A percentile compares a stretch with the other conserved stretches of the same genome.
phyloP scores from a whole-genome alignment of 2,797 vertebrate species.

The Anabacerthia variegaticeps region DNA sequence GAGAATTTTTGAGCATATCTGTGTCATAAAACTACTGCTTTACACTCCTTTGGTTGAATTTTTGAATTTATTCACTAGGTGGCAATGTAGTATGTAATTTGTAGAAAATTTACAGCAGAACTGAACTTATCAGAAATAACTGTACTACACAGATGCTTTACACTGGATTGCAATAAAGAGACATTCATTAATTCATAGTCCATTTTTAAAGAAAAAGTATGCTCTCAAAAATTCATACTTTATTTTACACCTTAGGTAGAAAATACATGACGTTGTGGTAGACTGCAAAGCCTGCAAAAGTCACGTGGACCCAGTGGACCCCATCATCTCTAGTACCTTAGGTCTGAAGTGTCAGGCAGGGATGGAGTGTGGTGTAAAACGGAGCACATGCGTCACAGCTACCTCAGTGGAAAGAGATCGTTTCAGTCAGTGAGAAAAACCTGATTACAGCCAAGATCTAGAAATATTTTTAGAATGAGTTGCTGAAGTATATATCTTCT shows the following conservation, averaged over 20 bases:
- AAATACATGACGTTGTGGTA: background rate
- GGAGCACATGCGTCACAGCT: background rate
- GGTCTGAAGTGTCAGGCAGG: background rate
- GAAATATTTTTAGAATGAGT: background rate
- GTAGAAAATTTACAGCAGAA: background rate
- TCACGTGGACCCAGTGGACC: background rate
- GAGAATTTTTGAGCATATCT: background rate
- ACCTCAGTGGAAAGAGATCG: background rate
- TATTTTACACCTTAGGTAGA: background rate
- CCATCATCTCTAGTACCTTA: background rate
- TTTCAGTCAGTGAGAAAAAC: background rate
- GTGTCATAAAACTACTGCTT: background rate
- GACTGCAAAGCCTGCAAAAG: background rate
- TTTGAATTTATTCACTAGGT: constrained; percentile 38
- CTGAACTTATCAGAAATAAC: background rate
- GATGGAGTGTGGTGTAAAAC: background rate
- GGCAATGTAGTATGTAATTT: constrained; percentile 28
- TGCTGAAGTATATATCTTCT: background rate
- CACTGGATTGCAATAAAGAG: background rate
- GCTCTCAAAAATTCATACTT: background rate
- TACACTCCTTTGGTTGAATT: background rate
- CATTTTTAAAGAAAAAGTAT: background rate
- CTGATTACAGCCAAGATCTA: background rate
- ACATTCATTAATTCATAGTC: background rate
- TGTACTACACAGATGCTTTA: background rate